A percentile compares a stretch with the other conserved stretches of the same genome.
Evolutionary conservation across 2,797 vertebrate genomes (phyloP).

Genomic region (Coregonus ussuriensis): DNA sequence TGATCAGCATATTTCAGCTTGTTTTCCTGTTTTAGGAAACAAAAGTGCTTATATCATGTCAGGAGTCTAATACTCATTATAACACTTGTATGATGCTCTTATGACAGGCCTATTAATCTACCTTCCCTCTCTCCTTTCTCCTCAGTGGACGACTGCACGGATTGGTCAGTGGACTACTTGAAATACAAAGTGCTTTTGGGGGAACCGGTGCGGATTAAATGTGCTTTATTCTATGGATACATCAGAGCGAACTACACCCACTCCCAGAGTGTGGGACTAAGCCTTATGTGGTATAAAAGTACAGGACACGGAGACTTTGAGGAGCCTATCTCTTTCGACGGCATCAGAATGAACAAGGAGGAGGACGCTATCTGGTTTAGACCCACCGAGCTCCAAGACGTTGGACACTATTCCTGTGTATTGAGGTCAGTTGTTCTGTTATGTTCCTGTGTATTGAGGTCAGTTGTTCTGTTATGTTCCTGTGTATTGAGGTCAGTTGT

Average conservation of each 20-base stretch:
- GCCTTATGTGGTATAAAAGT: slow-evolving; percentile 99
- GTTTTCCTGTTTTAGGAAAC: slow-evolving; percentile 15
- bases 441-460: slow-evolving; percentile 61
- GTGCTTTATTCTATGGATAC: slow-evolving; percentile 98
- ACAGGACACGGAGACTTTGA: slow-evolving; percentile 93
- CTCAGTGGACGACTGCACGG: slow-evolving; percentile 95
- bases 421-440: background rate
- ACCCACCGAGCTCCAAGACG: slow-evolving; percentile 90
- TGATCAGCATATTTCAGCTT: slow-evolving; percentile 20
- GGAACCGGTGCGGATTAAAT: slow-evolving; percentile 98
- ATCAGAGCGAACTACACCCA: slow-evolving; percentile 98
- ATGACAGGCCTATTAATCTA: slow-evolving; percentile 2
- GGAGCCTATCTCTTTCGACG: slow-evolving; percentile 97
- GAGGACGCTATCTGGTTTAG: slow-evolving; percentile 99
- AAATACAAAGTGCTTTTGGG: slow-evolving; percentile 97
- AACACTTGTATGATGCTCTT: background rate
- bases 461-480: background rate
- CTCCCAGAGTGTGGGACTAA: slow-evolving; percentile 95
- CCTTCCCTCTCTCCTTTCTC: slow-evolving; percentile 26
- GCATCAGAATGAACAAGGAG: slow-evolving; percentile 95
- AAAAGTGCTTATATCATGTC: slow-evolving; percentile 11
- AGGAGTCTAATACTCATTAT: background rate
- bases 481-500: too few species aligned
- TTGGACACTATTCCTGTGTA: slow-evolving; percentile 94
- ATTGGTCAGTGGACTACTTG: slow-evolving; percentile 99